Conservation (phyloP, 2,888 invertebrate species). For the Cataglyphis livida region DNA sequence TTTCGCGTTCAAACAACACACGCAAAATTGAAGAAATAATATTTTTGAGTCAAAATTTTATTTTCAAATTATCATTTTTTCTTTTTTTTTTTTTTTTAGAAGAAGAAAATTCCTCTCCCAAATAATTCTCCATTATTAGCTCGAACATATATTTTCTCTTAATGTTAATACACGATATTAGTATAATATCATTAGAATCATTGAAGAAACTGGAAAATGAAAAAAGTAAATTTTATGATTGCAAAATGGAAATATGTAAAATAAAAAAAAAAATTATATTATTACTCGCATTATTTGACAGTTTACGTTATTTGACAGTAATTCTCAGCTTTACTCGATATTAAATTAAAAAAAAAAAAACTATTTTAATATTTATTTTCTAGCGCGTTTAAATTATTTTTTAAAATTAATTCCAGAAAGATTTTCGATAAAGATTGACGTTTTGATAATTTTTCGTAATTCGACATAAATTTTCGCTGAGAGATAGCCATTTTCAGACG, state of each 20-base stretch:
- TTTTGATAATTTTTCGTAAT: neutral
- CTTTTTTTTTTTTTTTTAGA: too few species aligned
- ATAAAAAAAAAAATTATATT: too few species aligned
- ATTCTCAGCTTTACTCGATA: neutral
- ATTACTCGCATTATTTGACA: neutral
- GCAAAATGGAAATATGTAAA: too few species aligned
- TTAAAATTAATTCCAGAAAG: neutral
- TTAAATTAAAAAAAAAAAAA: neutral
- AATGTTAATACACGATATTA: too few species aligned
- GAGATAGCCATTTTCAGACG: neutral
- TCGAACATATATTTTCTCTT: too few species aligned
- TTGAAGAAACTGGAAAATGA: too few species aligned
- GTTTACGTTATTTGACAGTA: neutral
- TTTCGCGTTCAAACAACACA: constrained; percentile 13
- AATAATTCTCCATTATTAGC: too few species aligned
- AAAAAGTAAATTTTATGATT: too few species aligned
- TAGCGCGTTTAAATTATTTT: neutral
- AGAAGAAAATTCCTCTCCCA: too few species aligned
- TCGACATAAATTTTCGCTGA: neutral
- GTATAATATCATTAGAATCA: too few species aligned
- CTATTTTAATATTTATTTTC: too few species aligned
- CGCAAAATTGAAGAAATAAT: neutral
- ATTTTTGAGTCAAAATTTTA: neutral
- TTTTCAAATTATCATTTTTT: neutral
- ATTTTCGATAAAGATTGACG: neutral